phyloP scores from a whole-genome alignment of 2,113 vertebrate genomes.

The Cygnus buccinator region DNA sequence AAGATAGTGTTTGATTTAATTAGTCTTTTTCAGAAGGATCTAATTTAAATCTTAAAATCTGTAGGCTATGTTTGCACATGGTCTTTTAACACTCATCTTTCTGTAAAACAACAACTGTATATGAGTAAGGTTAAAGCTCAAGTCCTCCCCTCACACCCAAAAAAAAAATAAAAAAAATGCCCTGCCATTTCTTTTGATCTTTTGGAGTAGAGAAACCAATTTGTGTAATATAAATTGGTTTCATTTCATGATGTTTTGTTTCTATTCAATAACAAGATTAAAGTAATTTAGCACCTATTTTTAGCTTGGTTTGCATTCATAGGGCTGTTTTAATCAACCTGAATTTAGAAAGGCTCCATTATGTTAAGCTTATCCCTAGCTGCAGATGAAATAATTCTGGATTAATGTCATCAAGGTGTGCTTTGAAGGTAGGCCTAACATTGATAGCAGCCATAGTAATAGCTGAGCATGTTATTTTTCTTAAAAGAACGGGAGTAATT shows the following conservation, averaged over 20 bases:
- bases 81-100: not conserved
- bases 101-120: not conserved
- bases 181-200: not conserved
- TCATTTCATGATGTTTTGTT: conserved; percentile 16
- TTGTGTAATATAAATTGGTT: conserved; percentile 28
- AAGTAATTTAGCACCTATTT: conserved; percentile 50
- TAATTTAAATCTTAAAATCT: not conserved
- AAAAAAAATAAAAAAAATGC: not conserved
- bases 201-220: conserved; percentile 11
- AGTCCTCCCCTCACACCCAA: not conserved
- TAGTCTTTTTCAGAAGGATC: not conserved
- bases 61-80: not conserved
- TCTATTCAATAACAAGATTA: conserved; percentile 37
- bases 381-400: conserved; percentile 36
- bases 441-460: not conserved
- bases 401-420: conserved; percentile 45
- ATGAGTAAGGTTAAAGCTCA: not conserved
- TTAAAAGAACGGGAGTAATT: not conserved
- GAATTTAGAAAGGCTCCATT: conserved; percentile 17
- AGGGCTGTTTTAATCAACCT: conserved; percentile 35
- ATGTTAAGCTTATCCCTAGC: conserved; percentile 14
- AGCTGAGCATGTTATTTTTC: not conserved
- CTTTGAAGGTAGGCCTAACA: not conserved
- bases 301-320: conserved; percentile 24
- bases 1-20: not conserved